Conservation (phyloP, 2,113 vertebrate genomes). For the Poecilia latipinna region DNA sequence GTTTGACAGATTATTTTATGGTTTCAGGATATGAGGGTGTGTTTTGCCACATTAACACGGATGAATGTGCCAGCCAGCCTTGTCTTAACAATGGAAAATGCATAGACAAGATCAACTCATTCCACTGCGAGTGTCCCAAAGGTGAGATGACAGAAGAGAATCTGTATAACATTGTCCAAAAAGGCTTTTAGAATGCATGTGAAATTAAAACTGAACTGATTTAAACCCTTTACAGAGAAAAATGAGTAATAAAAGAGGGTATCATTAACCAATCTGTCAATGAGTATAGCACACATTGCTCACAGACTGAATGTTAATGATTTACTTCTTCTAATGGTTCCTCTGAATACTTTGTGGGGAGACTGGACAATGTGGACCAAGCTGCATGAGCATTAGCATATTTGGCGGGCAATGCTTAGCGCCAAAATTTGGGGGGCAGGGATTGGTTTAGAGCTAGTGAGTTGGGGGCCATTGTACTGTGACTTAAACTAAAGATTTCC, state of each 20-base stretch:
- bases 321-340: slow-evolving; percentile 37
- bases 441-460: slow-evolving; percentile 66
- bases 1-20: neutral
- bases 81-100: slow-evolving; percentile 93
- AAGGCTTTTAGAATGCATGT: neutral
- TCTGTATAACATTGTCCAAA: neutral
- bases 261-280: slow-evolving; percentile 54
- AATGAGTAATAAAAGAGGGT: slow-evolving; percentile 26
- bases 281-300: slow-evolving; percentile 21
- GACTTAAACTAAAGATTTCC: slow-evolving; percentile 77
- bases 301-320: slow-evolving; percentile 46
- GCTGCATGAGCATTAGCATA: slow-evolving; percentile 64
- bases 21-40: slow-evolving; percentile 90
- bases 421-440: slow-evolving; percentile 73
- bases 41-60: slow-evolving; percentile 92
- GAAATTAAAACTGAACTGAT: neutral
- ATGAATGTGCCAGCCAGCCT: slow-evolving; percentile 92
- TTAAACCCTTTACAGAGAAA: slow-evolving; percentile 6
- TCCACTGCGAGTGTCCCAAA: slow-evolving; percentile 91
- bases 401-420: slow-evolving; percentile 74
- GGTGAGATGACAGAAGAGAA: slow-evolving; percentile 75
- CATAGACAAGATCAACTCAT: slow-evolving; percentile 94
- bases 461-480: slow-evolving; percentile 57
- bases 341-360: slow-evolving; percentile 10
- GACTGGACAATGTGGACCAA: slow-evolving; percentile 21